These are phyloP conservation scores for Zapus hudsonius DNA, from an alignment of 2,113 vertebrate genomes.

Conservation along the genomic window DNA sequence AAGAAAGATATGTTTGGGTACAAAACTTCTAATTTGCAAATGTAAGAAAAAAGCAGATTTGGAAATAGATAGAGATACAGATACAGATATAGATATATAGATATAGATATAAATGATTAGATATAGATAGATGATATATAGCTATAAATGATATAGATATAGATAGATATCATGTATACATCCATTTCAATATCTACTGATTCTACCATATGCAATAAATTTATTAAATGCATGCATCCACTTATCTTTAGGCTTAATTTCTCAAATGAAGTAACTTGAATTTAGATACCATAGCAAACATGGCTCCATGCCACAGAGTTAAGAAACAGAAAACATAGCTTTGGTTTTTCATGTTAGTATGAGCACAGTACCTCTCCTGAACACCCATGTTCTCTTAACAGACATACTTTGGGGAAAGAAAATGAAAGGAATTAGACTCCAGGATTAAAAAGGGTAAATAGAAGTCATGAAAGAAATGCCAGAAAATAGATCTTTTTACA, in stretches of 20 bases:
- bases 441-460: not conserved
- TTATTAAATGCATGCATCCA: not conserved
- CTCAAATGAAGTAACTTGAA: constrained; percentile 4
- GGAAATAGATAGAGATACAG: not conserved
- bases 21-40: constrained; percentile 65
- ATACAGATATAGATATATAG: not conserved
- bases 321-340: not conserved
- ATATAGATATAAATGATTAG: not conserved
- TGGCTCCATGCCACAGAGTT: not conserved
- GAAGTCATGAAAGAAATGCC: not conserved
- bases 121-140: not conserved
- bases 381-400: not conserved
- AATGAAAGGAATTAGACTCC: not conserved
- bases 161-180: not conserved
- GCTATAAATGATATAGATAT: too few species aligned
- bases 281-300: not conserved
- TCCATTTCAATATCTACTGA: constrained; percentile 39
- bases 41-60: constrained; percentile 35
- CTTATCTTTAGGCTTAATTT: constrained; percentile 27
- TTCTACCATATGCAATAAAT: constrained; percentile 14
- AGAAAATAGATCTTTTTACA: not conserved
- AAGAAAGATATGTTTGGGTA: constrained; percentile 65
- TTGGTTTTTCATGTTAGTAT: not conserved
- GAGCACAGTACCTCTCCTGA: not conserved
- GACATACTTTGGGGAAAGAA: not conserved